A percentile compares a stretch with the other conserved stretches of the same genome.
Evolutionary conservation across 2,888 invertebrate species (phyloP).

Genomic region (Pedicia rivosa): DNA sequence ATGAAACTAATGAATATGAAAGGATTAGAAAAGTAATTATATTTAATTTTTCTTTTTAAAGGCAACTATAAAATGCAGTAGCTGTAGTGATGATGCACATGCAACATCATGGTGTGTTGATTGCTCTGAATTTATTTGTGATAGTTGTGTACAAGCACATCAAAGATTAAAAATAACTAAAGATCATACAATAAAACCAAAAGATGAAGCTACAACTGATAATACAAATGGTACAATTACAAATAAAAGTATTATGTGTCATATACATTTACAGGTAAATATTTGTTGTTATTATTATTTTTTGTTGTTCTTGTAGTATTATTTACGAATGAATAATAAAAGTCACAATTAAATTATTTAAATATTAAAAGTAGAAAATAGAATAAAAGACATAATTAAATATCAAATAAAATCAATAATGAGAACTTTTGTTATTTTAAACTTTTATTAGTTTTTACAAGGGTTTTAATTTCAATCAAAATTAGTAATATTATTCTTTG

Average conservation of each 20-base stretch:
- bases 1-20: slow-evolving; percentile 17
- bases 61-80: slow-evolving; percentile 55
- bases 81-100: slow-evolving; percentile 68
- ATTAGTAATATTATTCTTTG: too few relatives aligned
- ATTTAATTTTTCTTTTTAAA: slow-evolving; percentile 14
- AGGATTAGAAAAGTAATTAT: background rate
- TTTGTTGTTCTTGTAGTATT: slow-evolving; percentile 2
- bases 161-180: slow-evolving; percentile 85
- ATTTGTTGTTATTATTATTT: background rate
- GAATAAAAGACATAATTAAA: too few relatives aligned
- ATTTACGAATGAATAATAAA: too few relatives aligned
- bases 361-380: too few relatives aligned
- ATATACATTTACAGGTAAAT: slow-evolving; percentile 48
- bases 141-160: slow-evolving; percentile 81
- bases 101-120: slow-evolving; percentile 83
- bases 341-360: too few relatives aligned
- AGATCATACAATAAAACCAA: slow-evolving; percentile 79
- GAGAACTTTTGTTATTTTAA: too few relatives aligned
- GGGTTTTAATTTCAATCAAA: too few relatives aligned
- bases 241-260: slow-evolving; percentile 53
- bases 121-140: slow-evolving; percentile 83
- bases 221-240: slow-evolving; percentile 34
- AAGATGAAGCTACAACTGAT: slow-evolving; percentile 60
- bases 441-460: too few relatives aligned
- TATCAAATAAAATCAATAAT: too few relatives aligned